A percentile compares a stretch with the other conserved stretches of the same genome.
These are phyloP conservation scores for Mayetiola destructor DNA, from an alignment of 2,888 invertebrate genomes.

Conservation along the genomic window DNA sequence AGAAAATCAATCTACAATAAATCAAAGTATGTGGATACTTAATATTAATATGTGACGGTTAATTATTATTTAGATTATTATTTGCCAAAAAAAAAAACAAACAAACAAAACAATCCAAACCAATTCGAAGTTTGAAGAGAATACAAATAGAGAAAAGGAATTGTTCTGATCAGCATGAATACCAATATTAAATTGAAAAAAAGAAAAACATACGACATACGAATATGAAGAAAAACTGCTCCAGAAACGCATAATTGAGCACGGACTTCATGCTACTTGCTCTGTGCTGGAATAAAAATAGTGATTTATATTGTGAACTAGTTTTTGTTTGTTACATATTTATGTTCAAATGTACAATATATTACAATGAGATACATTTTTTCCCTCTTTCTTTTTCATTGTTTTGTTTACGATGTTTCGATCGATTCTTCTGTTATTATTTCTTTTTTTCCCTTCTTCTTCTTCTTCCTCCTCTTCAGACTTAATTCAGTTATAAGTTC, in stretches of 20 bases:
- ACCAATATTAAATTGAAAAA: neutral
- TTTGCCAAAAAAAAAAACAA: neutral
- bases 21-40: no score
- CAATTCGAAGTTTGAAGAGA: neutral
- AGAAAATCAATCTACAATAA: no score
- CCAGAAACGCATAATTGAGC: constrained; percentile 11
- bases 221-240: neutral
- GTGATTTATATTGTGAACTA: constrained; percentile 7
- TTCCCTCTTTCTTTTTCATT: neutral
- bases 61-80: no score
- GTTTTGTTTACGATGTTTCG: neutral
- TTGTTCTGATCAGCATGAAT: no score
- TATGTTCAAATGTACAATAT: no score
- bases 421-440: neutral
- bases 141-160: neutral
- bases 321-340: no score
- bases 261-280: constrained; percentile 3
- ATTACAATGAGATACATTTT: neutral
- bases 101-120: neutral
- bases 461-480: no score
- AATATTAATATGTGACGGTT: no score
- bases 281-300: neutral
- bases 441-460: no score
- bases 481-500: no score
- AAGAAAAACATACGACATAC: neutral